Evolutionary conservation across 1,140 invertebrate species (phyloP).

Genomic region (Macrocentrus cingulum): DNA sequence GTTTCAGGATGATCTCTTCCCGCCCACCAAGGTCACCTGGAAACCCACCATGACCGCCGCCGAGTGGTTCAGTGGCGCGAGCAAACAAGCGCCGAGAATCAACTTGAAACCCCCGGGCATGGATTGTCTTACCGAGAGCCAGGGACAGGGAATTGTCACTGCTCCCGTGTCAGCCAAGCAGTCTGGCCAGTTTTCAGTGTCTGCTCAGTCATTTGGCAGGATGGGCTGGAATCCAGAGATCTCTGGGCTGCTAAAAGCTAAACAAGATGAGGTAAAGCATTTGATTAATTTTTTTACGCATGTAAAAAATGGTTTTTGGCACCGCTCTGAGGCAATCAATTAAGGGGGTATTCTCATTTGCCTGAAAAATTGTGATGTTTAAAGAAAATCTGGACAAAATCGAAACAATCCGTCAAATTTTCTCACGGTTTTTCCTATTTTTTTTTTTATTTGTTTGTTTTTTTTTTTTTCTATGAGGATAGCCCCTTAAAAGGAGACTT

Average conservation of each 20-base stretch:
- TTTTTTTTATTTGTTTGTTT: too few species aligned
- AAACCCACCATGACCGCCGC: conserved; percentile 69
- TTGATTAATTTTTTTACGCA: conserved; percentile 7
- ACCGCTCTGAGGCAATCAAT: neutral
- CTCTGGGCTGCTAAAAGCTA: conserved; percentile 57
- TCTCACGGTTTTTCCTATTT: too few species aligned
- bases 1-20: conserved; percentile 96
- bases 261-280: conserved; percentile 64
- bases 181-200: conserved; percentile 48
- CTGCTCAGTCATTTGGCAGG: conserved; percentile 55
- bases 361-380: neutral
- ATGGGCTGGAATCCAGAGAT: conserved; percentile 62
- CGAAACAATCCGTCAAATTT: too few species aligned
- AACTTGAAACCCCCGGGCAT: conserved; percentile 86
- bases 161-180: conserved; percentile 43
- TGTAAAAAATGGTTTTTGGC: neutral
- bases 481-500: too few species aligned
- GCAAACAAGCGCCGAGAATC: conserved; percentile 65
- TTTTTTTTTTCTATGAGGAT: too few species aligned
- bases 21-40: conserved; percentile 86
- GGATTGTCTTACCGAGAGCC: conserved; percentile 67
- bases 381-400: too few species aligned
- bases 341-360: too few species aligned
- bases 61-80: conserved; percentile 76
- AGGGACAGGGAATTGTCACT: conserved; percentile 54